Base-by-base conservation (phyloP, 2,888 invertebrate genomes). In the Tinea pellionella region DNA sequence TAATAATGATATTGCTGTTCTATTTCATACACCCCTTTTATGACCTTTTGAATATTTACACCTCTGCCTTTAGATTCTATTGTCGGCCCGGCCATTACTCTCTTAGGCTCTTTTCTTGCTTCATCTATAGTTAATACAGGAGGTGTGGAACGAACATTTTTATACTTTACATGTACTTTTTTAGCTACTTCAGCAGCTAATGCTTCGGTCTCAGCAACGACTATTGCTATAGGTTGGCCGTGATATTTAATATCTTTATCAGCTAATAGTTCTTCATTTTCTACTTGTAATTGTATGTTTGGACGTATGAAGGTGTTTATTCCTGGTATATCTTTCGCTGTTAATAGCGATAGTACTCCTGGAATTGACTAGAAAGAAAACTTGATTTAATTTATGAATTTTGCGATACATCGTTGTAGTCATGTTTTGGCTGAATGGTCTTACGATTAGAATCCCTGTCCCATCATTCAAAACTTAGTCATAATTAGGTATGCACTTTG, bases 1-100 rank as follows among this genome's bases (percentile, higher is more conserved):
- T 91, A 91, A 66, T 91, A 93, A 73, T 94, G 94, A 70, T 93
- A 94, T 69, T 95, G 95, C 0, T 88, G 74, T 12, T 90, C 91
- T 62, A 89, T 74, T 62, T 89, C 84, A 63, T 90, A 86, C 0
- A 80, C 78, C 0, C 94, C 94, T 63, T 87, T 89, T 12, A 91
- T 75, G 0, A 87, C 77, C 64, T 77, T 79, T 58, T 61, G 72
- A 0, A 80, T 71, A 65, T 85, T 66, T n/a, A 60, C 64, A 0
- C 87, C 87, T 68, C 64, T 77, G 0, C 70, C 70, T 60, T 65
- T 74, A 0, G 83, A 80, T 12, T 68, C 65, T 11, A 83, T 77
- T 2, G 65, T 65, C 0, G 70, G 69, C 1, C 74, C 74, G 0
- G 69, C 59, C 0, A 71, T 8, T 29, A 59, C 11, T 41, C 61